Base-by-base conservation (phyloP, 1,140 invertebrate genomes). In the Thrips palmi region DNA sequence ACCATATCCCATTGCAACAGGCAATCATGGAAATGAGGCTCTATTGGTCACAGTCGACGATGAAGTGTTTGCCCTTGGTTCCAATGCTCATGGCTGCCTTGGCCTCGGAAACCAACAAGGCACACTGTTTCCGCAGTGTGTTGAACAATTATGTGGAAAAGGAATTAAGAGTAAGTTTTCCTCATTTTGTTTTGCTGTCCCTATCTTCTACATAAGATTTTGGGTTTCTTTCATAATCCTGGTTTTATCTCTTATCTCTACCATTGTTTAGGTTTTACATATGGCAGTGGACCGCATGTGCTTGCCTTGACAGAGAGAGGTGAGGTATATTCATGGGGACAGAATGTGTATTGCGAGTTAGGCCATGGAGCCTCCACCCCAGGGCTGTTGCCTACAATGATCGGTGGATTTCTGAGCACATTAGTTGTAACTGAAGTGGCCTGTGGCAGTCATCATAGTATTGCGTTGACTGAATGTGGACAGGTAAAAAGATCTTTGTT, bases 241-340 rank as follows among this genome's bases (percentile, higher is more conserved):
- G 14, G 17, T 39, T 21, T 23, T 37, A 33, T 20, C 32, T 4
- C 3, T 12, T 23, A 24, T 15, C 4, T 3, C 12, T 36, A 3
- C 4, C 15, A 20, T 30, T 33, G 14, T 20, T 38, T 31, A 53
- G 65, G 64, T 20, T 67, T 77, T 50, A 63, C 69, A 2, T 73
- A 68, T 61, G 72, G 72, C 4, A 70, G 63, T 56, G 71, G 71
- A 18, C 70, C 71, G 12, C 71, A 77, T 52, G 68, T 77, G 7
- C 49, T 77, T 31, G 73, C 69, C 2, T 61, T 68, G 2, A 68
- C 71, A 12, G 52, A 58, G 41, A 62, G 51, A 46, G 72, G 72
- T 37, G 61, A 71, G 42, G 52, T 74, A 33, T 76, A 66, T 51
- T 65, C 67, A 23, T 77, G 73, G 74, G 74, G 74, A 14, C 65